Evolutionary conservation across 1,140 invertebrate species (phyloP), one percentile per base, ranked within the genome.

Genomic region (Dermatophagoides farinae): DNA sequence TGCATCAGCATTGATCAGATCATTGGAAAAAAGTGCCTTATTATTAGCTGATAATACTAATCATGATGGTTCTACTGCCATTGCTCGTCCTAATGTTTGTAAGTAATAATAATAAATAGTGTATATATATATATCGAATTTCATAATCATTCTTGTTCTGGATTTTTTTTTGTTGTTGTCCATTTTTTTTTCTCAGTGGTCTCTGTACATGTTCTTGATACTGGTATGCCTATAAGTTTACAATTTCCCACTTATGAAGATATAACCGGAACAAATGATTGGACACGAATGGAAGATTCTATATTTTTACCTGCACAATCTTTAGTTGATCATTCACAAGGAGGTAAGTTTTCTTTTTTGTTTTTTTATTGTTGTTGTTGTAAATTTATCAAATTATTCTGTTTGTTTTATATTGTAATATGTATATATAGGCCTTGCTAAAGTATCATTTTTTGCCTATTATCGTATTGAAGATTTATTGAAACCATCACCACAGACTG

Each of bases 21-120:
- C 87, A 0, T 71, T 93, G 1, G 91, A 96, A 71, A 85, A 90
- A 68, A 90, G 89, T 69, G 88, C 89, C 0, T 89, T 90, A 70
- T 74, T 91, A 1, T 73, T 96, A 58, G 88, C 89, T 10, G 83
- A 91, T 65, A 84, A 85, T 12, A 80, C 92, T 6, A 80, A 80
- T 38, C 78, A 82, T 60, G 84, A 90, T 70, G 85, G 86, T 66
- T 86, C 81, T 60, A 82, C 88, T 59, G 76, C 83, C 61, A 82
- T 87, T 66, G 78, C 80, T 59, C 81, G 82, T 39, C 83, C 84
- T 68, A 89, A 90, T 79, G 87, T 90, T 70, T 77, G 84, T 86
- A 76, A 84, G 84, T 80, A 62, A 41, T n/a, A 22, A 37, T 8
- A 18, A 46, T 37, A 23, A 9, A 10, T 53, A 31, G 6, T 58